Base-by-base conservation (phyloP, 1,140 invertebrate genomes). In the Megathymus violae region DNA sequence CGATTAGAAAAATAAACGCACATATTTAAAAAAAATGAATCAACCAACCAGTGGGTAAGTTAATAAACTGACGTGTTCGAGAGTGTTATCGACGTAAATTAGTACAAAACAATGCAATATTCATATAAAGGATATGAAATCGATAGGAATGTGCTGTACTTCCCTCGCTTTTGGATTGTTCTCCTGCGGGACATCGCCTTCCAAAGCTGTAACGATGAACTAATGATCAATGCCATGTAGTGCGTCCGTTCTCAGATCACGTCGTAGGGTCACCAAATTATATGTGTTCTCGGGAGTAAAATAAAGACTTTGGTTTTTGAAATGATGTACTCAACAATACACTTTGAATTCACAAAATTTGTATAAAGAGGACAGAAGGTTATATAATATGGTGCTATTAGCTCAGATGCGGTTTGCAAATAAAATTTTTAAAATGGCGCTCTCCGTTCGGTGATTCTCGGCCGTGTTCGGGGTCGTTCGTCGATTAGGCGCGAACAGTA, bases 11-110 rank as follows among this genome's bases (percentile, higher is more conserved):
- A n/a, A n/a, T n/a, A 10, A 10, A 16, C 3, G 9, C n/a, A 36
- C n/a, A 38, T 51, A 51, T 36, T 36, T 36, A 36, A 36, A 10
- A 36, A 31, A 31, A 36, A 36, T 36, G 34, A 36, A 11, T 36
- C 34, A 36, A 36, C 34, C 34, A 36, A 36, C 34, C 34, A 11
- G 27, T 31, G 27, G 27, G 27, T 31, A 11, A 36, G 4, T 22
- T 22, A 36, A 36, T n/a, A 7, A 11, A 36, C n/a, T n/a, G 0
- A 36, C 34, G 34, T 36, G 3, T 36, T 11, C 34, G n/a, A 36
- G 34, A 36, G 7, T 36, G n/a, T 11, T 36, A 36, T 36, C 34
- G 34, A 36, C 9, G 34, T 11, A 36, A 36, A n/a, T 36, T 36
- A 11, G 34, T n/a, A 36, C 34, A 36, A 36, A 31, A 36, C 34